These are phyloP conservation scores for Mobula hypostoma DNA, from an alignment of 2,113 vertebrate genomes.

Conservation along the genomic window DNA sequence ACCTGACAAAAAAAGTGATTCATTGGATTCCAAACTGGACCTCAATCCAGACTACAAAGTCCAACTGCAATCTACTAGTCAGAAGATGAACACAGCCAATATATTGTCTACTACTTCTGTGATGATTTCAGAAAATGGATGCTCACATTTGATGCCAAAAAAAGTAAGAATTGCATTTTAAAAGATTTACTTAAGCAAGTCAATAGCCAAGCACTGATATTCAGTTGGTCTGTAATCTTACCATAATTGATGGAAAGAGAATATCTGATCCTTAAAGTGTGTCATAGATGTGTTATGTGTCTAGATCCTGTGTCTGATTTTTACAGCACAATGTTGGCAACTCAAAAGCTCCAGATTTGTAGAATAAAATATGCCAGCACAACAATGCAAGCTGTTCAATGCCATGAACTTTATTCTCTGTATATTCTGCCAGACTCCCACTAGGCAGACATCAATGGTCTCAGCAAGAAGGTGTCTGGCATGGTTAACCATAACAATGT, in stretches of 20 bases:
- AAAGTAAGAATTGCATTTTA: not conserved
- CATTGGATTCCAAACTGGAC: not conserved
- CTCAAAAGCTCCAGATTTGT: no score
- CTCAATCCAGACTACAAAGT: not conserved
- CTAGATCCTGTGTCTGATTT: no score
- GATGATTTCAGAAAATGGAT: not conserved
- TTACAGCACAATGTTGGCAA: no score
- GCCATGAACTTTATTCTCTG: no score
- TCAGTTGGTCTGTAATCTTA: not conserved
- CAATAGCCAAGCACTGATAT: not conserved
- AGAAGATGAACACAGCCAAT: not conserved
- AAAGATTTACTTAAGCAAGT: not conserved
- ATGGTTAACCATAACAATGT: no score
- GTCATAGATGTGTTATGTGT: no score
- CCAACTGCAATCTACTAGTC: not conserved
- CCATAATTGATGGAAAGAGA: not conserved
- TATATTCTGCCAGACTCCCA: no score
- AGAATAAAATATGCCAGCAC: no score
- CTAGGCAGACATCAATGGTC: no score
- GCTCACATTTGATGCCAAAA: not conserved
- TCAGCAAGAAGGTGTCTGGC: no score
- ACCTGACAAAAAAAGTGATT: not conserved
- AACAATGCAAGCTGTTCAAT: no score
- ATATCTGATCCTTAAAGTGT: not conserved
- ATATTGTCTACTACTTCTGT: not conserved